Percentiles rank a stretch among this genome's conserved stretches.
Conservation (phyloP, 2,888 invertebrate species). For the Lottia scabra region DNA sequence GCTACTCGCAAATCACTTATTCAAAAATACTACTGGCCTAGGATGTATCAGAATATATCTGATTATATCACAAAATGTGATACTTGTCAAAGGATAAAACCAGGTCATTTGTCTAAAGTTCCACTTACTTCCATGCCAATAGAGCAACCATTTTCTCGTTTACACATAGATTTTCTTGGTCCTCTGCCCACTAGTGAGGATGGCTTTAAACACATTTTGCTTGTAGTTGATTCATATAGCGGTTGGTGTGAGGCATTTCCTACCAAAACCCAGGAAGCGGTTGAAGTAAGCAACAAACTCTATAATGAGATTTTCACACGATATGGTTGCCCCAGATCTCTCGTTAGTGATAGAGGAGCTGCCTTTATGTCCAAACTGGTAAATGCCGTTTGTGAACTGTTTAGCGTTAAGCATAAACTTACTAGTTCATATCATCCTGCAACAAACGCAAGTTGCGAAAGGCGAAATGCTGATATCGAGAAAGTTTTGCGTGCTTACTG, state of each 20-base stretch:
- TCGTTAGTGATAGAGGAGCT: no score
- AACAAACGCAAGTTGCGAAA: no score
- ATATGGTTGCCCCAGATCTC: neutral
- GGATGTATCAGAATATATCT: constrained; percentile 19
- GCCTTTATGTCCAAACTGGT: no score
- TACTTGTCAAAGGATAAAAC: constrained; percentile 19
- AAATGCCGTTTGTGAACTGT: no score
- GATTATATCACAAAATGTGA: constrained; percentile 16
- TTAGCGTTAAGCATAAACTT: no score
- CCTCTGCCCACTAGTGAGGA: constrained; percentile 1
- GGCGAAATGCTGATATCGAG: no score
- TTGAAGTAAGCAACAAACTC: neutral
- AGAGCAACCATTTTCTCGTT: constrained; percentile 16
- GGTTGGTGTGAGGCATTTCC: neutral
- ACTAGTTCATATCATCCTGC: no score
- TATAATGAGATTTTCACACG: neutral
- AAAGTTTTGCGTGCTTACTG: no score
- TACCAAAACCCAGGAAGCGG: neutral
- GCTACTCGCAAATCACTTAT: constrained; percentile 9
- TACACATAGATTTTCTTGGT: constrained; percentile 35
- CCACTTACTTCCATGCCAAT: constrained; percentile 25
- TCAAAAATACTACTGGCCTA: constrained; percentile 23
- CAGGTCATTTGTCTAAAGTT: constrained; percentile 11
- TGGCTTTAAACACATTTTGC: neutral
- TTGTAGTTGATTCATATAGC: neutral